Evolutionary conservation across 2,797 vertebrate genomes (phyloP), one percentile per base, ranked within the genome.

Genomic region (Coracias cyanogaster): DNA sequence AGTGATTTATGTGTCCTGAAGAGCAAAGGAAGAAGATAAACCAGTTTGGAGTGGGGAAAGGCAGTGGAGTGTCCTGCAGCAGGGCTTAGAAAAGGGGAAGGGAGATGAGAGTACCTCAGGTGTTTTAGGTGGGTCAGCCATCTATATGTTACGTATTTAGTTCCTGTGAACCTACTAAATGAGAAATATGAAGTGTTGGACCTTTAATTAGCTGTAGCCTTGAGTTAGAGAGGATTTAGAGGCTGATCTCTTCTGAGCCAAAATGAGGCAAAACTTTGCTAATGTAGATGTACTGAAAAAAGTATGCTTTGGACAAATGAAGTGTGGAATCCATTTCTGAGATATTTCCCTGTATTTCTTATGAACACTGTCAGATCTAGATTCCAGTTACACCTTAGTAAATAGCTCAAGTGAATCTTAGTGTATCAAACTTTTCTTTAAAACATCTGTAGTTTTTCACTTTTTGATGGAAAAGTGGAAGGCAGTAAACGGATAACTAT

Each of bases 61-160:
- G 33, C 64, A 67, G 25, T 1, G 10, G 28, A 55, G 18, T 17
- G 35, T 61, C 22, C 39, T 52, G 15, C 41, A 76, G 15, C 19
- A 60, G 33, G 45, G 17, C 17, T 71, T 85, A 31, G 41, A 45
- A 82, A 82, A 51, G 9, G 29, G 20, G 24, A 73, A 69, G 7
- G 41, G 41, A 80, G 20, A 20, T 48, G 12, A 65, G 17, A 83
- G 26, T 14, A 48, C 9, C 19, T 37, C 37, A 37, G 37, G 37
- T 67, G 20, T 65, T 37, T 7, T 5, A 84, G 48, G 7, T 64
- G 20, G 15, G 54, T 5, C 13, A 81, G 72, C 15, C 35, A 35
- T 25, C 12, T 33, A 1, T 20, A 24, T 67, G 12, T 54, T 60
- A 33, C 0, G 0, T 64, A 9, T 86, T 86, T 39, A 46, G 33